Conservation (phyloP, 2,888 invertebrate genomes). For the Tholera decimalis region DNA sequence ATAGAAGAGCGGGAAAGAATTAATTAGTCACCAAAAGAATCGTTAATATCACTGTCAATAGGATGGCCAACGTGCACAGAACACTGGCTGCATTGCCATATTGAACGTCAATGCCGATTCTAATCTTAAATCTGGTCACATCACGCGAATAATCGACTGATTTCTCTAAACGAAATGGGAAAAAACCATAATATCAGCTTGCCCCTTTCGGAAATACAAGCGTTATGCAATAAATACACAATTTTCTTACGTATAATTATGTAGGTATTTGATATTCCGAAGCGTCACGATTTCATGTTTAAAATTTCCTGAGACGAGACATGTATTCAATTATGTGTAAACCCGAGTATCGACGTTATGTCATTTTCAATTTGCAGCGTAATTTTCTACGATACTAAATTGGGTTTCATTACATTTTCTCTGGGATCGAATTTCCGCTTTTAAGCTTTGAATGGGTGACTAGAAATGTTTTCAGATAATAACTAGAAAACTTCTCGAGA, state of each 20-base stretch:
- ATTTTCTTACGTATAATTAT: constrained; percentile 5
- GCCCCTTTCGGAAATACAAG: not conserved
- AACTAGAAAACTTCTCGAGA: not conserved
- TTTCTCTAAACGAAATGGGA: too few relatives aligned
- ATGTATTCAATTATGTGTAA: constrained; percentile 48
- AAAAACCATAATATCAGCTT: not conserved
- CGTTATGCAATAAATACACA: constrained; percentile 8
- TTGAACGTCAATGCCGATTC: too few relatives aligned
- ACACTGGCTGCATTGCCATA: too few relatives aligned
- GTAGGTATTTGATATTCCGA: constrained; percentile 15
- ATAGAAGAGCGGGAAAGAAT: too few relatives aligned
- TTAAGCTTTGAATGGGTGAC: not conserved
- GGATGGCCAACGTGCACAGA: too few relatives aligned
- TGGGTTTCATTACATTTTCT: constrained; percentile 28
- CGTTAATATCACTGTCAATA: too few relatives aligned
- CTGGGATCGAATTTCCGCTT: constrained; percentile 3
- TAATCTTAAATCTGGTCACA: too few relatives aligned
- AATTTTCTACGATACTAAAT: constrained; percentile 42
- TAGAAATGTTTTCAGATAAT: not conserved
- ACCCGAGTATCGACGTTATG: constrained; percentile 48
- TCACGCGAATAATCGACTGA: too few relatives aligned
- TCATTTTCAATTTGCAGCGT: constrained; percentile 54
- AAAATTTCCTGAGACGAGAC: constrained; percentile 36
- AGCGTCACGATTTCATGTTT: constrained; percentile 37
- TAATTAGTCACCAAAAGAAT: too few relatives aligned